Evolutionary conservation across 2,113 vertebrate genomes (phyloP), one percentile per base, ranked within the genome.

Genomic region (Apteryx owenii): DNA sequence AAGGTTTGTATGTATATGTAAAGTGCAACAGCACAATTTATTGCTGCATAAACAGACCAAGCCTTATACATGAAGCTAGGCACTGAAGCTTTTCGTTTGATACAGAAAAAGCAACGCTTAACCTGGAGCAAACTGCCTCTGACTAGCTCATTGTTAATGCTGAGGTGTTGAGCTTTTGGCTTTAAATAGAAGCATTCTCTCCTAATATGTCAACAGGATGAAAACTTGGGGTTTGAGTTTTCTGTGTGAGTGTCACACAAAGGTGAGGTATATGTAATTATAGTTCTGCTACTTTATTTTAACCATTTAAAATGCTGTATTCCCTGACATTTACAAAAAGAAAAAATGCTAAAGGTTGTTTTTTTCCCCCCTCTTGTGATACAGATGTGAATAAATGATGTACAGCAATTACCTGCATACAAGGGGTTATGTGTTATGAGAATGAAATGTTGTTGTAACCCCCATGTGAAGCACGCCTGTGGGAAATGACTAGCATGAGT

Each of bases 181-280:
- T 93, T 96, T 82, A 89, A 93, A 89, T 93, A 76, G 61, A 89
- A 90, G 62, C 40, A 70, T 92, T 96, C 64, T 75, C 69, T 91
- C 48, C 50, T 69, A 58, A 25, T 85, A 66, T 31, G 36, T 81
- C 71, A 95, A 65, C 71, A 85, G 61, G 85, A 88, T 38, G 54
- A 70, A 88, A 91, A 79, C 46, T 81, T 92, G 60, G 31, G 28
- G 10, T 42, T 78, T 78, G 22, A 60, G 18, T 33, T 51, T 40
- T 26, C 26, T 21, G 68, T 81, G 36, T 42, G 38, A 46, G 80
- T 38, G 36, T 38, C 36, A 36, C 36, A 69, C 29, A 81, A 69
- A 94, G 60, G 31, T 85, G 53, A 92, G 85, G 20, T 79, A 51
- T 51, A 60, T n/a, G 10, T 69, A 85, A 66, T 92, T 90, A 70